Evolutionary conservation across 1,140 invertebrate genomes (phyloP), one percentile per base, ranked within the genome.

Genomic region (Planococcus citri): DNA sequence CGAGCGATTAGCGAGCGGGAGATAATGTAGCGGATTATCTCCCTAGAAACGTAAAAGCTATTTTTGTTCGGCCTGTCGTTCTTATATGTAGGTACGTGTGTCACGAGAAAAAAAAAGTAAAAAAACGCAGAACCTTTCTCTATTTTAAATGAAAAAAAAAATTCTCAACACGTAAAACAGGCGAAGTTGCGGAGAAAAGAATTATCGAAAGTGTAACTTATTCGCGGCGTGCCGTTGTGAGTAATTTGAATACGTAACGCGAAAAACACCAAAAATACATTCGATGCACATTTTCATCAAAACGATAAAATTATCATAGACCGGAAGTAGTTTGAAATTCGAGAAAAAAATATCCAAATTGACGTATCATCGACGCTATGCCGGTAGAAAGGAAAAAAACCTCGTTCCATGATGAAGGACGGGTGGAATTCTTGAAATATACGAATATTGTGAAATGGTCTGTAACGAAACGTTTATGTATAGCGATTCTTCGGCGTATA

Each of bases 221-320:
- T 14, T 20, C n/a, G 41, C 41, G 41, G 17, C 14, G 33, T 37
- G 6, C 6, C 14, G 33, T 37, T 14, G 33, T 37, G 41, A 9
- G 41, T 51, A 51, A 51, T 51, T 51, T 51, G 41, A 51, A 51
- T 51, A 51, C 12, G n/a, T n/a, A n/a, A n/a, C n/a, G n/a, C n/a
- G 12, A 12, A 51, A 51, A 51, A 51, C 41, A 51, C 41, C 4
- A 51, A 51, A 51, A 51, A 51, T 51, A 51, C 41, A 51, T 51
- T 51, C n/a, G 41, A 51, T 17, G 41, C 17, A 51, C n/a, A 51
- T 51, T 51, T 51, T 20, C 12, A 51, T 20, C n/a, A 51, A 51
- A 51, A 51, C 41, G 41, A 51, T 51, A 51, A 51, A 51, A 51
- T 51, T 51, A 51, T 51, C 41, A 51, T 51, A 51, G 41, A 51